Evolutionary conservation across 2,113 vertebrate species (phyloP), one percentile per base, ranked within the genome.

Genomic region (Pachypanchax playfairii): DNA sequence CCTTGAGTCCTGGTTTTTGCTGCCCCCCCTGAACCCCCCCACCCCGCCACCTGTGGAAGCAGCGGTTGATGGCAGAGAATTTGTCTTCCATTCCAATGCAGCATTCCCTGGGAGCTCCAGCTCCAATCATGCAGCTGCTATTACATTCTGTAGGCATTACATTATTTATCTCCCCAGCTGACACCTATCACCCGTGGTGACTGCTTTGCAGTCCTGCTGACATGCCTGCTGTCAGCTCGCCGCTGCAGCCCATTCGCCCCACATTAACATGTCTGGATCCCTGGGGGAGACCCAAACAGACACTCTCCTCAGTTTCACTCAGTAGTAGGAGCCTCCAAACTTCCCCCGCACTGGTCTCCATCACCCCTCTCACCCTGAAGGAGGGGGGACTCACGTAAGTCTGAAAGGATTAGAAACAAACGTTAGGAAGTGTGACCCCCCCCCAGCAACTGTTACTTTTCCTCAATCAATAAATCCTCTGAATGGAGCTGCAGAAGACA

Each of bases 121-220:
- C 70, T 71, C 44, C 15, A 76, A 52, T 85, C 75, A 55, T 63
- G 70, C 59, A 33, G 50, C 69, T 76, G 73, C 77, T 60, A 49
- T 69, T 66, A 58, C 83, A 72, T 59, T 67, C 73, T 56, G 18
- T 25, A 41, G 70, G 73, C 72, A 21, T 75, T 78, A 65, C 77
- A 80, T 80, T 81, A 87, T 87, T 87, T 77, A 85, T 83, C 61
- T 60, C 69, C 47, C 50, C 64, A 49, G 61, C 78, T 77, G 80
- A 82, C 80, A 78, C 61, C 77, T 53, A 53, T 83, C 72, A 75
- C 70, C 70, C 53, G 24, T 46, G 35, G 70, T 58, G 61, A 65
- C 70, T 49, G 65, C 68, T 50, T 53, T 9, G 24, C 68, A 58
- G 68, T 62, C 73, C 67, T 10, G 54, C 69, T 72, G 74, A 65